Evolutionary conservation across 2,113 vertebrate genomes (phyloP).

Genomic region (Otus sunia): DNA sequence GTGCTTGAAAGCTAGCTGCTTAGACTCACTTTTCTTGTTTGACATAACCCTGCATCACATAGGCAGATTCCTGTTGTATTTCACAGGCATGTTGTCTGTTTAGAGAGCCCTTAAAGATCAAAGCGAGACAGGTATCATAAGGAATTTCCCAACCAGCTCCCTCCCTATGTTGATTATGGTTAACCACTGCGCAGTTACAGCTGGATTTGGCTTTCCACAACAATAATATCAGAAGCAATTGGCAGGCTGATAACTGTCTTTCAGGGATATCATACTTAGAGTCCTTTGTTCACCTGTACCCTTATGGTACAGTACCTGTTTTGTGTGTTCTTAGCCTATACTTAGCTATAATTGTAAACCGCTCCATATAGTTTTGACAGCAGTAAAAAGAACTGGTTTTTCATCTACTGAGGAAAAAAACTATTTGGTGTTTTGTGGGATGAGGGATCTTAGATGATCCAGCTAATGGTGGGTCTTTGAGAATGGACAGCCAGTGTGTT

Average conservation of each 20-base stretch:
- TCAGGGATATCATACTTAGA: background rate
- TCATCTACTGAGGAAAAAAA: background rate
- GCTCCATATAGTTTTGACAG: background rate
- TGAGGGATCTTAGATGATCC: background rate
- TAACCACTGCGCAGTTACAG: background rate
- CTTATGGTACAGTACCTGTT: background rate
- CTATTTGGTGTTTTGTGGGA: background rate
- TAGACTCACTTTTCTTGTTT: background rate
- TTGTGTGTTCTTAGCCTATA: background rate
- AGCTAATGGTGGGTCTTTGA: background rate
- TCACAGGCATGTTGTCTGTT: background rate
- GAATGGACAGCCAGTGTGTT: background rate
- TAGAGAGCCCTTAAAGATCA: background rate
- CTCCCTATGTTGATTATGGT: background rate
- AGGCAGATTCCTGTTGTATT: background rate
- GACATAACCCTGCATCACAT: background rate
- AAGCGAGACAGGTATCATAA: background rate
- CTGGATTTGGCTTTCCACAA: background rate
- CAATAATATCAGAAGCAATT: background rate
- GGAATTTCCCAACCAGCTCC: background rate
- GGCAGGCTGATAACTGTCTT: background rate
- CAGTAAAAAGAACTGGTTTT: background rate
- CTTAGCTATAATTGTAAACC: background rate
- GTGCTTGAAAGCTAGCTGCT: background rate
- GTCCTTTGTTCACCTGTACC: background rate